A percentile compares a stretch with the other conserved stretches of the same genome.
phyloP scores from a whole-genome alignment of 2,113 vertebrate genomes.

The Noturus placidus region DNA sequence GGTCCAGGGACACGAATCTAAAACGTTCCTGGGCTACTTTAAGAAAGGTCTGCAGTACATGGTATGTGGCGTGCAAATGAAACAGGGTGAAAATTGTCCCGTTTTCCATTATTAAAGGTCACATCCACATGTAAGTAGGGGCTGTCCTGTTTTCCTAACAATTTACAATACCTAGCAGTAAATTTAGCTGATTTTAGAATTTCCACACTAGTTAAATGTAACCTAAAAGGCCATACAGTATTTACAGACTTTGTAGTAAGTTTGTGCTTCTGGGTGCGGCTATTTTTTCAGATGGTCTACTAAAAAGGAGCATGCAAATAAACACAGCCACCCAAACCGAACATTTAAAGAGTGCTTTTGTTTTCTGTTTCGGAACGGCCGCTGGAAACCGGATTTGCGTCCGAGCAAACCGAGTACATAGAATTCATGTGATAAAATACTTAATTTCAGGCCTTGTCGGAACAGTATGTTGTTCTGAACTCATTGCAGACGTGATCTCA shows the following conservation, averaged over 20 bases:
- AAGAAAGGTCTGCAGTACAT: conserved; percentile 95
- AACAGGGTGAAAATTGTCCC: neutral
- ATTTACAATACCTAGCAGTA: neutral
- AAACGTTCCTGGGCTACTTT: conserved; percentile 92
- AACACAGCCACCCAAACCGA: neutral
- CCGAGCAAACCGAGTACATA: neutral
- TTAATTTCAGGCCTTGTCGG: neutral
- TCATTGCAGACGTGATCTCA: neutral
- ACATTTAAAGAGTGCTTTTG: neutral
- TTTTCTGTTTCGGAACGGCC: neutral
- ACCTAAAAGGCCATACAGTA: neutral
- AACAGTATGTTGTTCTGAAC: neutral
- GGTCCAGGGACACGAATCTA: conserved; percentile 89
- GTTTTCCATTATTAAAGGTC: neutral
- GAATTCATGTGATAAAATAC: neutral
- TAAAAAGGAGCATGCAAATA: neutral
- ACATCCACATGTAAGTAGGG: neutral
- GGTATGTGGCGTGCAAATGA: conserved; percentile 69
- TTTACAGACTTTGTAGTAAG: neutral
- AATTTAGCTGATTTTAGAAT: neutral
- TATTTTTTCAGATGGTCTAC: neutral
- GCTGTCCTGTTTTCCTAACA: neutral
- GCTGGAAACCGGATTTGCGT: neutral
- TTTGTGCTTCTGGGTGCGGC: neutral
- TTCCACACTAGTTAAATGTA: neutral